Evolutionary conservation across 2,113 vertebrate genomes (phyloP).

Genomic region (Xenus cinereus): DNA sequence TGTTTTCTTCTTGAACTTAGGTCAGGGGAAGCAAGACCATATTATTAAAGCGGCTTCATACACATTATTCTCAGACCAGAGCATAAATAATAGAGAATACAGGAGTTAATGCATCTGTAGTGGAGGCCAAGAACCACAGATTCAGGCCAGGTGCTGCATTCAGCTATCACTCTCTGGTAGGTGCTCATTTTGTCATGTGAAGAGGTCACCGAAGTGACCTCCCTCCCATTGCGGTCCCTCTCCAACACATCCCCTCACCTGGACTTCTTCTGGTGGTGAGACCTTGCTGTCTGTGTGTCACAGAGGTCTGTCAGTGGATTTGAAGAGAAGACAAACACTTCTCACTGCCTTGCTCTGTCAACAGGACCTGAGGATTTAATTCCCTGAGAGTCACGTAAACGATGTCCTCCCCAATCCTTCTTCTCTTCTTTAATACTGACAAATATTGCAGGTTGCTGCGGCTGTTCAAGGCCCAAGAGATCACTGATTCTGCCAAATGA

Average conservation of each 20-base stretch:
- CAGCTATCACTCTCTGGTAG: not conserved
- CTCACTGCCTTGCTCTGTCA: not conserved
- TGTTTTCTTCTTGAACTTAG: not conserved
- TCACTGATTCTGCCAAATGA: not conserved
- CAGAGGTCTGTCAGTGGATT: not conserved
- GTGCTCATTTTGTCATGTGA: not conserved
- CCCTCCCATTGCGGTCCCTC: no score
- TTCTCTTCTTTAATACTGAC: not conserved
- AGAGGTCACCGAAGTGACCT: not conserved
- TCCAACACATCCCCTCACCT: rapidly evolving
- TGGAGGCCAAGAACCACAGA: not conserved
- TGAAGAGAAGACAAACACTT: not conserved
- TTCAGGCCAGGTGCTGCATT: not conserved
- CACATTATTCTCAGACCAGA: not conserved
- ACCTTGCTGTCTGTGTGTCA: not conserved
- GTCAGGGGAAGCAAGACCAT: not conserved
- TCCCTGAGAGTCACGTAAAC: not conserved
- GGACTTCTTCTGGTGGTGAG: not conserved
- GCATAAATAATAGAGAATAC: not conserved
- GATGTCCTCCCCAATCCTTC: not conserved
- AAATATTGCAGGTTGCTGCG: not conserved
- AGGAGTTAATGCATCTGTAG: not conserved
- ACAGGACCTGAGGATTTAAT: not conserved
- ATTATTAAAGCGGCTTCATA: not conserved
- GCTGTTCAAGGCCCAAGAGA: not conserved